phyloP scores from a whole-genome alignment of 1,140 invertebrate species.

The Vollenhovia emeryi region DNA sequence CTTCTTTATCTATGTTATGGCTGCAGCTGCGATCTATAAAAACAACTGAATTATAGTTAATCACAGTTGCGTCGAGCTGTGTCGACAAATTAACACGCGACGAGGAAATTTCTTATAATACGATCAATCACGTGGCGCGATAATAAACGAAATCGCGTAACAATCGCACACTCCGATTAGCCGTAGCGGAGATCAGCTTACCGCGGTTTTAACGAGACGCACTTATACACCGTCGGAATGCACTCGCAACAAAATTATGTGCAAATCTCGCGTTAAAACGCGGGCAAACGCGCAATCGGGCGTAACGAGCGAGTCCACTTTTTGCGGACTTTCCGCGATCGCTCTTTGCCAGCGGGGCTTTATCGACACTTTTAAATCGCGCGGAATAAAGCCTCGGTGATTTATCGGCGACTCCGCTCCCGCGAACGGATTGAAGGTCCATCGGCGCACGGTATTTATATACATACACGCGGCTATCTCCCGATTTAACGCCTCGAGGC shows the following conservation, averaged over 20 bases:
- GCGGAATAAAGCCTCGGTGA: constrained; percentile 52
- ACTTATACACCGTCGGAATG: neutral
- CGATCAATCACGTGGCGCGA: neutral
- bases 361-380: constrained; percentile 59
- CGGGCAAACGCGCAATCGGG: neutral
- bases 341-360: constrained; percentile 33
- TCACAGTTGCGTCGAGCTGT: neutral
- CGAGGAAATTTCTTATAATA: neutral
- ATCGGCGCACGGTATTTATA: constrained; percentile 41
- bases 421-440: constrained; percentile 37
- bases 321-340: constrained; percentile 40
- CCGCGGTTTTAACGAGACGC: neutral
- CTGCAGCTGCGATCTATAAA: neutral
- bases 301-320: constrained; percentile 26
- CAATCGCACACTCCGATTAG: neutral
- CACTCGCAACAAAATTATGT: constrained; percentile 14
- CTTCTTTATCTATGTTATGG: neutral
- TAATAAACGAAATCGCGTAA: constrained; percentile 6
- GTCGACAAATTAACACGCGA: neutral
- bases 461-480: constrained; percentile 17
- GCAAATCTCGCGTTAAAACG: neutral
- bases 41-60: neutral
- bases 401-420: constrained; percentile 42
- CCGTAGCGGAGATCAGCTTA: neutral
- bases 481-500: constrained; percentile 46